Conservation (phyloP, 2,797 vertebrate genomes). For the Oreortyx pictus region DNA sequence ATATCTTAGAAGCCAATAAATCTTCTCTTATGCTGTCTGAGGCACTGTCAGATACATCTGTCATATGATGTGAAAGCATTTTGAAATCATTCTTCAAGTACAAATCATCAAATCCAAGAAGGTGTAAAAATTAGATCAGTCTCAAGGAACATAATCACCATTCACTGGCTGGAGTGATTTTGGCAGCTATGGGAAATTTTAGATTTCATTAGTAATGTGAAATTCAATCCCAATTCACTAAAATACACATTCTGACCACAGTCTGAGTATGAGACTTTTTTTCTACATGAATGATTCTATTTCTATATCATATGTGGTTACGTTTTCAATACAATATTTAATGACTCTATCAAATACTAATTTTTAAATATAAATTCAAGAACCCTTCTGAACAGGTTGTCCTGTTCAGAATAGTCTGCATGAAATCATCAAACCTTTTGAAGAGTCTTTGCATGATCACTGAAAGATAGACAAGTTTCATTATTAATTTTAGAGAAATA, state of each 20-base stretch:
- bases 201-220: background rate
- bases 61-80: background rate
- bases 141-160: conserved; percentile 14
- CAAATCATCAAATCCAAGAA: conserved; percentile 27
- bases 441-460: background rate
- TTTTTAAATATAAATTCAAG: background rate
- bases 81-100: conserved; percentile 1
- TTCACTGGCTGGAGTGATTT: background rate
- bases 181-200: background rate
- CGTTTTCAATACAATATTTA: background rate
- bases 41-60: background rate
- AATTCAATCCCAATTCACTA: background rate
- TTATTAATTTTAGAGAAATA: background rate
- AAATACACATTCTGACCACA: background rate
- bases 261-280: background rate
- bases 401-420: background rate
- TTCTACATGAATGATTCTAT: background rate
- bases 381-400: background rate
- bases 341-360: background rate
- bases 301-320: background rate
- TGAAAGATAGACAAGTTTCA: background rate
- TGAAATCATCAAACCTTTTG: background rate
- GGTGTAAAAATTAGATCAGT: conserved; percentile 23
- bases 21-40: background rate
- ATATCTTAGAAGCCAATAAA: conserved; percentile 1